Percentiles rank a stretch among this genome's conserved stretches.
These are phyloP conservation scores for Shinisaurus crocodilurus DNA, from an alignment of 2,113 vertebrate species.

Conservation along the genomic window DNA sequence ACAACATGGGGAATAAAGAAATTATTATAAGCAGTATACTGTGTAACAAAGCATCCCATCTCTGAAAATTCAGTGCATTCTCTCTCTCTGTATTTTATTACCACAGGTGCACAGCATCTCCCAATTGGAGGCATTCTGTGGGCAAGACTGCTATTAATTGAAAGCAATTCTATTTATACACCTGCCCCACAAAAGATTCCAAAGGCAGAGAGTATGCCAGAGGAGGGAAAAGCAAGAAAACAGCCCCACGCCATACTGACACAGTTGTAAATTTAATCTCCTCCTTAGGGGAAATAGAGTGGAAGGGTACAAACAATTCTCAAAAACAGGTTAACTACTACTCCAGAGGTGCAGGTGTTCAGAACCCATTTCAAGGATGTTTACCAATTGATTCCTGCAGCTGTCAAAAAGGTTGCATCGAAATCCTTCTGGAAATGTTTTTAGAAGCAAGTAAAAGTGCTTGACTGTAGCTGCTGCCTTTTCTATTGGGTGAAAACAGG, in stretches of 20 bases:
- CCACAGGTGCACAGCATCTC: slow-evolving; percentile 34
- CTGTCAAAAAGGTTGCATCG: background rate
- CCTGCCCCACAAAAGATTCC: slow-evolving; percentile 34
- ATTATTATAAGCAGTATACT: background rate
- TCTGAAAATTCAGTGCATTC: slow-evolving; percentile 24
- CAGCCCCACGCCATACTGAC: background rate
- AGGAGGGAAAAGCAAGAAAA: background rate
- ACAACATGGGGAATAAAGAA: slow-evolving; percentile 10
- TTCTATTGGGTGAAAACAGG: background rate
- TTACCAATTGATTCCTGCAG: slow-evolving; percentile 10
- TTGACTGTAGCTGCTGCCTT: background rate
- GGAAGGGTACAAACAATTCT: slow-evolving; percentile 17
- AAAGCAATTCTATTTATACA: slow-evolving; percentile 35
- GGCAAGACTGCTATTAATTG: background rate
- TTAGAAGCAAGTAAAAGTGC: background rate
- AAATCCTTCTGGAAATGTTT: slow-evolving; percentile 6
- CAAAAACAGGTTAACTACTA: background rate
- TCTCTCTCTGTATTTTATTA: slow-evolving; percentile 45
- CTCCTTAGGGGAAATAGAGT: slow-evolving; percentile 13
- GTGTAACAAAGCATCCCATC: background rate
- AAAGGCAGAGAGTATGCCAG: background rate
- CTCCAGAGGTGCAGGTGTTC: slow-evolving; percentile 7
- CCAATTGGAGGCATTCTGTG: background rate
- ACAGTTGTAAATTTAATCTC: background rate
- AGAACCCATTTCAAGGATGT: slow-evolving; percentile 1